These are phyloP conservation scores for Prionace glauca DNA, from an alignment of 2,797 vertebrate species.

Conservation along the genomic window DNA sequence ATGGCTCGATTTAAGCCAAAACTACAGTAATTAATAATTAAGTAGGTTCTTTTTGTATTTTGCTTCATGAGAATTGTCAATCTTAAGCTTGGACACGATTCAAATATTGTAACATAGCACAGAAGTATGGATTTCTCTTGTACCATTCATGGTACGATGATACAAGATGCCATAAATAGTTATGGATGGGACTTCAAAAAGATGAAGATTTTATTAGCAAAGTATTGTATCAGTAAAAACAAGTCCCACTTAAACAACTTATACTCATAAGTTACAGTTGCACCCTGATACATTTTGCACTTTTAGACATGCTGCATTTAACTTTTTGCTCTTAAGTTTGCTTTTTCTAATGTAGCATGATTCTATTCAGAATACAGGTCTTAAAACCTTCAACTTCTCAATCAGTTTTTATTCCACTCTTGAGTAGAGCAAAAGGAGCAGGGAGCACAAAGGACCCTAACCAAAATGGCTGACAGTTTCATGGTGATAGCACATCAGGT, in stretches of 20 bases:
- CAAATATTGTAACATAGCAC: neutral
- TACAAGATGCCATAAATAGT: neutral
- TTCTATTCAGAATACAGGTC: neutral
- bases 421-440: neutral
- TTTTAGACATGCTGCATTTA: neutral
- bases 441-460: neutral
- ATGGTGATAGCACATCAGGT: neutral
- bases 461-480: neutral
- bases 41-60: conserved; percentile 57
- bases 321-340: neutral
- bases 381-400: neutral
- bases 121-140: neutral
- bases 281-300: neutral
- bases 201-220: neutral
- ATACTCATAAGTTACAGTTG: neutral
- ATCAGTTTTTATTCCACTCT: neutral
- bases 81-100: neutral
- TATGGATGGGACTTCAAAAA: neutral
- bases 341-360: neutral
- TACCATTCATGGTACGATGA: neutral
- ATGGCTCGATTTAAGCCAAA: conserved; percentile 60
- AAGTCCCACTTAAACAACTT: neutral
- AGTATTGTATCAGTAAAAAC: neutral
- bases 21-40: conserved; percentile 61
- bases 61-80: conserved; percentile 49